These are phyloP conservation scores for Leptopilina clavipes DNA, from an alignment of 1,140 invertebrate genomes.

Conservation along the genomic window DNA sequence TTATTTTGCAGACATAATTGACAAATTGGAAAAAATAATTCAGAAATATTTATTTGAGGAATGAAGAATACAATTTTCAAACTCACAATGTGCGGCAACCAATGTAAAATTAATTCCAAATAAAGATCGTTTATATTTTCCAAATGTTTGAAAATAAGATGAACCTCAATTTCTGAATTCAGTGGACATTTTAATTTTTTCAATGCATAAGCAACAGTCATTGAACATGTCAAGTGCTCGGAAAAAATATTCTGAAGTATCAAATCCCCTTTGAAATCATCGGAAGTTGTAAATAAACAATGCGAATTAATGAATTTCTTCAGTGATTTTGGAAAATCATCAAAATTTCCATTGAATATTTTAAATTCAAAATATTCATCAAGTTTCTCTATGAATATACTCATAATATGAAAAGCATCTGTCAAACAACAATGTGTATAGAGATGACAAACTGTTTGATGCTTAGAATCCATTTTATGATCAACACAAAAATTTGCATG, in stretches of 20 bases:
- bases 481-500: conserved; percentile 10
- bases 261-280: not conserved
- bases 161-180: not conserved
- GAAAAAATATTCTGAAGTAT: not conserved
- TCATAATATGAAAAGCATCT: not conserved
- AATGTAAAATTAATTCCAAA: conserved; percentile 11
- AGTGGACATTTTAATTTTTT: not conserved
- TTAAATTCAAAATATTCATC: not conserved
- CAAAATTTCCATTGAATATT: not conserved
- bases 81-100: not conserved
- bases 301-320: not conserved
- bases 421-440: conserved; percentile 12
- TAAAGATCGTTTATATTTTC: not conserved
- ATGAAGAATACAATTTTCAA: not conserved
- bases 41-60: not conserved
- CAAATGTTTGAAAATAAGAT: not conserved
- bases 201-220: not conserved
- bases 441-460: not conserved
- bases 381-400: not conserved
- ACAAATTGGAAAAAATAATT: not conserved
- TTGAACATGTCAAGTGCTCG: not conserved
- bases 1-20: not conserved
- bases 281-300: not conserved
- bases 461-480: not conserved
- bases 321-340: not conserved